Evolutionary conservation across 2,113 vertebrate genomes (phyloP), one percentile per base, ranked within the genome.

Genomic region (Scomber japonicus): DNA sequence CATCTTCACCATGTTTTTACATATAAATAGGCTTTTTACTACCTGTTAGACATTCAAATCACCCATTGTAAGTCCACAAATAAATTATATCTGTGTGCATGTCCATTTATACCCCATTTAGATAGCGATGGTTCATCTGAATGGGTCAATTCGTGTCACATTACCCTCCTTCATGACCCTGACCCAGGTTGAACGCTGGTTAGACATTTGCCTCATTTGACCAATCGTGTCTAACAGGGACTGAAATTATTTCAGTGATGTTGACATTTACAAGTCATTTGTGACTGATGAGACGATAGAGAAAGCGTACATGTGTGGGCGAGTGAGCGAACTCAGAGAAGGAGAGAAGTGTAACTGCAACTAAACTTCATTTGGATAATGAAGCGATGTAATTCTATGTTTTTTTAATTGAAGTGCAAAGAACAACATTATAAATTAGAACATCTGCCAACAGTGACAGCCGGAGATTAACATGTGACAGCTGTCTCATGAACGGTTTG

Each of bases 191-290:
- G 31, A 56, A 15, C 2, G 9, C 17, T 0, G 21, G 24, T 31
- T 55, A 40, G n/a, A 54, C n/a, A 30, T 5, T 40, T 40, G 16
- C 24, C 12, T 70, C 44, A 72, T 44, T n/a, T 30, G 50, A 2
- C 1, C 11, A 55, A 15, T 17, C n/a, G 1, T 61, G 49, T 71
- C 19, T 46, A 59, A 40, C 19, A 63, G 12, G 11, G n/a, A 75
- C 8, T 21, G 55, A 55, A 68, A 48, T 16, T 2, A 30, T 71
- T 49, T 50, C 17, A 64, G 50, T 44, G 27, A 80, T 75, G 44
- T 59, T 79, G 64, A 56, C 57, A 79, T 66, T 75, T 68, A 50
- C 49, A 50, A 66, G 15, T 71, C 8, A 62, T 75, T 71, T 62
- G 49, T 50, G 40, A 67, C 66, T 53, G 16, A 61, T 30, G 31